Evolutionary conservation across 2,113 vertebrate genomes (phyloP).

Genomic region (Gobius niger): DNA sequence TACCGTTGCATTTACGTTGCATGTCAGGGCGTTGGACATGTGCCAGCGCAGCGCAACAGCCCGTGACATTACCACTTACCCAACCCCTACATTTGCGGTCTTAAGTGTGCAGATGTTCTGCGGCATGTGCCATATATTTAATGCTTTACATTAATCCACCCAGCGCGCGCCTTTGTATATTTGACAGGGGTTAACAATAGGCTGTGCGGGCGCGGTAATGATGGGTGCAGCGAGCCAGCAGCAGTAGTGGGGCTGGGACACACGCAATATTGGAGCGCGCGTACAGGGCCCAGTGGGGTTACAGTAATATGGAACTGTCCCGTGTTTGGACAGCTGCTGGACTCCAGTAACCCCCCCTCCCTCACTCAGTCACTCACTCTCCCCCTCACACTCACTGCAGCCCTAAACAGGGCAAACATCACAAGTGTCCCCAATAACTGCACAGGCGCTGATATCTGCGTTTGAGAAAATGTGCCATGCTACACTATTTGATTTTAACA

Average conservation of each 20-base stretch:
- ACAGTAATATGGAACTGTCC: slow-evolving; percentile 63
- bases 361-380: slow-evolving; percentile 56
- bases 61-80: not conserved
- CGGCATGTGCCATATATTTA: slow-evolving; percentile 27
- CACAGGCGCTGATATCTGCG: not conserved
- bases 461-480: no score
- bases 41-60: slow-evolving; percentile 24
- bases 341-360: slow-evolving; percentile 62
- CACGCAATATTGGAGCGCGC: slow-evolving; percentile 39
- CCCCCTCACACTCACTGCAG: slow-evolving; percentile 46
- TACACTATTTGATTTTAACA: no score
- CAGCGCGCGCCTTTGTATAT: slow-evolving; percentile 36
- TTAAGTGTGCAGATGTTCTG: slow-evolving; percentile 33
- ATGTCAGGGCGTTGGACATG: slow-evolving; percentile 8
- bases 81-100: slow-evolving; percentile 27
- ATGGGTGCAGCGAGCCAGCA: not conserved
- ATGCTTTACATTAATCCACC: slow-evolving; percentile 28
- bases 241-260: not conserved
- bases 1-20: slow-evolving; percentile 9
- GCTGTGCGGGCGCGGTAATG: not conserved
- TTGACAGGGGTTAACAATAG: slow-evolving; percentile 27
- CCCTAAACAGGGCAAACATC: slow-evolving; percentile 12
- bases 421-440: not conserved
- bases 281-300: slow-evolving; percentile 48
- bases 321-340: slow-evolving; percentile 77